Evolutionary conservation across 2,113 vertebrate species (phyloP).

Genomic region (Sceloporus tristichus): DNA sequence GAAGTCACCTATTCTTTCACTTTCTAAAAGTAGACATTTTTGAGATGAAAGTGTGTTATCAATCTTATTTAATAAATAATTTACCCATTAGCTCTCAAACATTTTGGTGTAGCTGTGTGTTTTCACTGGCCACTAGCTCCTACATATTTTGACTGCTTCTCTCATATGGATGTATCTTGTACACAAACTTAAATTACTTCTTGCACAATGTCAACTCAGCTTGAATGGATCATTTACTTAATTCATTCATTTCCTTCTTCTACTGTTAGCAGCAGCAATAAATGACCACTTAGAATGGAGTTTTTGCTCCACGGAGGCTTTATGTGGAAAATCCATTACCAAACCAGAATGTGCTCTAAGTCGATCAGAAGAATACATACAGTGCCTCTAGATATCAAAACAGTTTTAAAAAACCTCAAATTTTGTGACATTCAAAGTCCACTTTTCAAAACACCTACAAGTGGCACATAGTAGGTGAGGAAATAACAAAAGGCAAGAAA

Average conservation of each 20-base stretch:
- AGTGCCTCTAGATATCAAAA: neutral
- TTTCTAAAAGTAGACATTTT: neutral
- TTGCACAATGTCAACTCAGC: neutral
- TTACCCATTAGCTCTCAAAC: neutral
- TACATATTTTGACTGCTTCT: neutral
- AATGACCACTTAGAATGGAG: neutral
- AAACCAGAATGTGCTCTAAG: neutral
- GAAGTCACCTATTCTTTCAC: neutral
- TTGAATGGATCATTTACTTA: neutral
- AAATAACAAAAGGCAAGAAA: constrained; percentile 12
- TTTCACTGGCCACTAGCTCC: neutral
- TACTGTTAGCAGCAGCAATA: neutral
- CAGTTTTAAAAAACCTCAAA: rapidly evolving
- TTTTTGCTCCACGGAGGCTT: neutral
- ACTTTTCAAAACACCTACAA: rapidly evolving
- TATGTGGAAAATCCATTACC: constrained; percentile 5
- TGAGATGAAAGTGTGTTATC: neutral
- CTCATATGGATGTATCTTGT: neutral
- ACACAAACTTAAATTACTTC: neutral
- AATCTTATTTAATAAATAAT: neutral
- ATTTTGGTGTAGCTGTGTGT: neutral
- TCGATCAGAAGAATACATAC: constrained; percentile 2
- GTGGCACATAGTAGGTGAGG: constrained; percentile 22
- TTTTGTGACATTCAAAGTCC: constrained; percentile 25
- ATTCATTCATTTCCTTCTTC: neutral